Base-by-base conservation (phyloP, 2,797 vertebrate genomes). In the Gastrophryne carolinensis region DNA sequence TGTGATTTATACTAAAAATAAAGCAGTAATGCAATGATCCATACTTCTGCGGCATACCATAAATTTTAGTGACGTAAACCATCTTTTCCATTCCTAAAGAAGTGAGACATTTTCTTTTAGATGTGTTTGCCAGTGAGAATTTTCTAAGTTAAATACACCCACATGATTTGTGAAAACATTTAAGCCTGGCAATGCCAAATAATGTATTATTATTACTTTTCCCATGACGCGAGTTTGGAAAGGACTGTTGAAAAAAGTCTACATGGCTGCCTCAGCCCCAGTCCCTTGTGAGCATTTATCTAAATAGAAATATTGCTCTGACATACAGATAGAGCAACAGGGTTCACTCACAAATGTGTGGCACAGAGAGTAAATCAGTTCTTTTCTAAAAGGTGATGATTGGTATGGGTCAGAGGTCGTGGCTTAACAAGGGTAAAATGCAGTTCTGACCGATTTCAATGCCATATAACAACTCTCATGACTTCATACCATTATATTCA, bases 181-280 rank as follows among this genome's bases (percentile, higher is more conserved):
- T 34, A 60, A 63, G 56, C 9, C 62, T 76, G 73, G 35, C 17
- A 65, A 57, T 35, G 3, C 12, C 30, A 67, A 79, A 58, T 79
- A 58, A 44, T 79, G 70, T 73, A 11, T 8, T 66, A 79, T 78
- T 0, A 29, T 75, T 83, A 12, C 66, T 73, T 76, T 81, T 83
- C 30, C 53, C 52, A 83, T 72, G 37, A 35, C 64, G 80, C 66
- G 67, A 3, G 39, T 11, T 84, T 68, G 27, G 70, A 73, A 71
- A 71, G 62, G 78, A 12, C 50, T 15, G 79, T 85, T 82, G 82
- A 30, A 17, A 52, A 32, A 68, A 32, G 23, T 69, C 75, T 70
- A 72, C 30, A 19, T 26, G 57, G 15, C 82, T 19, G 73, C 52
- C 13, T 80, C 47, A 60, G 54, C 73, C 30, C 11, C 80, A 76